Percentiles rank a stretch among this genome's conserved stretches.
Conservation (phyloP, 1,140 invertebrate genomes). For the Hormaphis cornu region DNA sequence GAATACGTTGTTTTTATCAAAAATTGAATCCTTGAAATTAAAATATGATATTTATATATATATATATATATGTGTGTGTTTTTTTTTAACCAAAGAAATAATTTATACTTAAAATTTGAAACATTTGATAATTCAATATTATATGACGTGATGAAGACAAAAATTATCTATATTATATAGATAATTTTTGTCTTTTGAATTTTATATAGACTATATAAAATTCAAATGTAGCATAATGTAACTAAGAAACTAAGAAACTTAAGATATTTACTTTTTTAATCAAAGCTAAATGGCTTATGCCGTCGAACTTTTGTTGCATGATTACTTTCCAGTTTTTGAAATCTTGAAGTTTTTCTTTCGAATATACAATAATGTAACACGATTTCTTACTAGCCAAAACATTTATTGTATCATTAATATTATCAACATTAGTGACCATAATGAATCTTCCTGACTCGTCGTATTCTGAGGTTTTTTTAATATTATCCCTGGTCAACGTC, state of each 20-base stretch:
- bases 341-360: neutral
- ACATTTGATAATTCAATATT: too few species aligned
- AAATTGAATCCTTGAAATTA: neutral
- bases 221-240: too few species aligned
- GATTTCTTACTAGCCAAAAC: neutral
- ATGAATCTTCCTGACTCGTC: neutral
- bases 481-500: neutral
- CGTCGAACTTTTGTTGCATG: neutral
- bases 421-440: neutral
- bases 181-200: too few species aligned
- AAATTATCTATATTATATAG: too few species aligned
- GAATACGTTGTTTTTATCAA: neutral
- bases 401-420: neutral
- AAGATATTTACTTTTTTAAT: conserved; percentile 14
- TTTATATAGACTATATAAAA: too few species aligned
- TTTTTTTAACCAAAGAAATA: too few species aligned
- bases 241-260: too few species aligned
- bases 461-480: neutral
- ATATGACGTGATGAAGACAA: too few species aligned
- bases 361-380: neutral
- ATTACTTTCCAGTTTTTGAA: neutral
- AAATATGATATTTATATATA: too few species aligned
- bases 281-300: neutral
- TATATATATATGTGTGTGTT: too few species aligned
- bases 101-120: too few species aligned